Evolutionary conservation across 53 echinoderm and acorn worm genomes (phyloP).

Genomic region (Actinopyga echinites): DNA sequence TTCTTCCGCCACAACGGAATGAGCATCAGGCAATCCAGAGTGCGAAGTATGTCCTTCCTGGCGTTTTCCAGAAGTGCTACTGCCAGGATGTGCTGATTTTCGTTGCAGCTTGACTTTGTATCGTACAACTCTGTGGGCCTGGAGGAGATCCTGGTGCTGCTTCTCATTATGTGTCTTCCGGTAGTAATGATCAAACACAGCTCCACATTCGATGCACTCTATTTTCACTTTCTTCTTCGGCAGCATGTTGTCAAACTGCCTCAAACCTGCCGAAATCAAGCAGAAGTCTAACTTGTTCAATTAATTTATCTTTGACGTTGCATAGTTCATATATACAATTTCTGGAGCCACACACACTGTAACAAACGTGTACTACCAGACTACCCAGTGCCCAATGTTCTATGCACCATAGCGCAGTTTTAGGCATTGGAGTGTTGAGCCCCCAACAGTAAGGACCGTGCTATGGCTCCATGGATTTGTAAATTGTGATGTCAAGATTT

Average conservation of each 20-base stretch:
- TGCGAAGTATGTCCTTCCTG: background rate
- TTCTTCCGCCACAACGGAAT: background rate
- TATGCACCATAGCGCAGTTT: background rate
- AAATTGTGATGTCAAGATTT: too few relatives aligned
- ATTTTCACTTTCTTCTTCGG: slow-evolving; percentile 2
- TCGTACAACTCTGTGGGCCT: background rate
- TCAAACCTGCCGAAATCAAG: background rate
- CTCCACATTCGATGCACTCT: slow-evolving; percentile 1
- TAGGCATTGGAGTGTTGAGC: too few relatives aligned
- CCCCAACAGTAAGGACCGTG: too few relatives aligned
- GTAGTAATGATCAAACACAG: background rate
- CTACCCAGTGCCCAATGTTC: background rate
- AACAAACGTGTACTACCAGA: too few relatives aligned
- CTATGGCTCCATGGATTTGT: too few relatives aligned
- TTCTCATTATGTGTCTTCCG: background rate
- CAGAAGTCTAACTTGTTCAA: background rate
- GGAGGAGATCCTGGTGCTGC: slow-evolving; percentile 6
- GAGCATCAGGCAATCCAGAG: background rate
- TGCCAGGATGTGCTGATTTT: background rate
- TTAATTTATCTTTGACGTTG: background rate
- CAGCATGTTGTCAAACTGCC: background rate
- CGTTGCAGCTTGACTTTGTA: background rate
- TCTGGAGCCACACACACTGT: background rate
- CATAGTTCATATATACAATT: background rate
- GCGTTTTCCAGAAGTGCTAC: background rate